Conservation (phyloP, 2,797 vertebrate genomes). For the Gallinago solitaria region DNA sequence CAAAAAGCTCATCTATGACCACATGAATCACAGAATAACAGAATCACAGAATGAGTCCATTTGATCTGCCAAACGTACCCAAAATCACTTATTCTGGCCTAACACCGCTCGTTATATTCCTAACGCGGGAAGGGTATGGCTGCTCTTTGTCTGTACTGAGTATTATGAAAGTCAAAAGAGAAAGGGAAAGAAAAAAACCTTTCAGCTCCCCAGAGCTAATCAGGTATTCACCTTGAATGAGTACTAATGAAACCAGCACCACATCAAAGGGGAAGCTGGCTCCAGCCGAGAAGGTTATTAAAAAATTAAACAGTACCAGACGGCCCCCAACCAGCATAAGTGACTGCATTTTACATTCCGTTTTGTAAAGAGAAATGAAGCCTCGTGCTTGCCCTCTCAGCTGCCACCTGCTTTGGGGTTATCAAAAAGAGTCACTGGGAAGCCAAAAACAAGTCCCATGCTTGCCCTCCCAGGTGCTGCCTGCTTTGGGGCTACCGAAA, state of each 20-base stretch:
- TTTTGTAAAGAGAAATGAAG: neutral
- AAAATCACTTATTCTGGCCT: neutral
- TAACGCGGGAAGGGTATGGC: rapidly evolving
- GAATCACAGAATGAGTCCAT: neutral
- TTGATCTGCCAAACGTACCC: neutral
- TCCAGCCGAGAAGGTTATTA: conserved; percentile 22
- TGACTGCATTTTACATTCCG: neutral
- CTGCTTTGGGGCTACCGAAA: neutral
- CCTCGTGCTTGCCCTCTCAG: neutral
- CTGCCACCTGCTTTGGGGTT: neutral
- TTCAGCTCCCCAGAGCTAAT: conserved; percentile 10
- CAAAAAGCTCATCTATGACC: neutral
- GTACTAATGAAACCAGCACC: conserved; percentile 14
- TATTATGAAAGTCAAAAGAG: neutral
- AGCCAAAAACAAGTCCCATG: neutral
- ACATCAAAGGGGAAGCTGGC: conserved; percentile 37
- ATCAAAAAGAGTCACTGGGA: neutral
- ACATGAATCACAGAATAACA: neutral
- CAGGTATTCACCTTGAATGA: conserved; percentile 18
- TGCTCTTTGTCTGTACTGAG: neutral
- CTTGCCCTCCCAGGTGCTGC: neutral
- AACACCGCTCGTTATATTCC: neutral
- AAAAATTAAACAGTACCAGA: conserved; percentile 10
- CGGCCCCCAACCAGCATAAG: neutral
- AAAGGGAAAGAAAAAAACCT: neutral